Evolutionary conservation across 1,140 invertebrate species (phyloP), one percentile per base, ranked within the genome.

Genomic region (Ylistrum balloti): DNA sequence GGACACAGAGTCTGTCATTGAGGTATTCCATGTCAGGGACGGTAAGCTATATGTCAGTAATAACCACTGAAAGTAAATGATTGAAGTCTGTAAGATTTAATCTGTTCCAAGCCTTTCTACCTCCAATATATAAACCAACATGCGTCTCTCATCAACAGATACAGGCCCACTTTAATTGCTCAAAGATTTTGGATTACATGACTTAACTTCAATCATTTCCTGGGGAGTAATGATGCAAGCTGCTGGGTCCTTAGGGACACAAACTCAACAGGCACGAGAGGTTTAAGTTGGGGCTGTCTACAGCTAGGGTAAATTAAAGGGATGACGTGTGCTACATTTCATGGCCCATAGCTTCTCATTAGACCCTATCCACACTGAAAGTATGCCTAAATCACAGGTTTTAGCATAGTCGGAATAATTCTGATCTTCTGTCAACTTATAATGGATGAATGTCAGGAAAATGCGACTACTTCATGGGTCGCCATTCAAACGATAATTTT

Each of bases 291-390:
- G 41, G 11, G 0, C 56, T 74, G 56, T 74, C 56, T 74, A 48
- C 45, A 48, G 56, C 1, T 28, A 1, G 5, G 56, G 28, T 74
- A n/a, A 74, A 1, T 28, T 74, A 74, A 28, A n/a, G 56, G 5
- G 56, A n/a, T 74, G 56, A n/a, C 56, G 56, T 74, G 56, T 74
- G 56, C 56, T n/a, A 9, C 56, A 74, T 74, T 74, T 74, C 56
- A 74, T 17, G 17, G 56, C 56, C 28, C 22, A n/a, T 28, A 11
- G 22, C 56, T 74, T 74, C 56, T 17, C 56, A 74, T 28, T 28
- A 74, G 56, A 74, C 56, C 56, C n/a, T n/a, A 74, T 74, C 56
- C 56, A 28, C 13, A 74, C n/a, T n/a, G 56, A 74, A 9, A 0
- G 56, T 45, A 9, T 45, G n/a, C 5, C 5, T 74, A 74, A 74